Evolutionary conservation across 2,888 invertebrate species (phyloP).

Genomic region (Sphecodes monilicornis): DNA sequence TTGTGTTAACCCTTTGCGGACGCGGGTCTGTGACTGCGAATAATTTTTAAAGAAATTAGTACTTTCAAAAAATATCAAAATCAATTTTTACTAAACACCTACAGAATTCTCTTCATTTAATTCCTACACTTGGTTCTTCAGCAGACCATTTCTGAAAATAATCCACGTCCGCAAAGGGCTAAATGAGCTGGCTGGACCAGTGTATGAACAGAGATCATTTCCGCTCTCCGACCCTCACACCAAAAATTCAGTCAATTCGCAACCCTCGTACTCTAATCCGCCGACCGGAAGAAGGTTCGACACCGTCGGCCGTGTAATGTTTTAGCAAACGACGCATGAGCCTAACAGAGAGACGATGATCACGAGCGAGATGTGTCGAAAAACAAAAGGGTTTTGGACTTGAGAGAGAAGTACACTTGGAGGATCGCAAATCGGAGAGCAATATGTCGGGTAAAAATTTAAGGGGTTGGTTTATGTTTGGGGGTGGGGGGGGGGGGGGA

Average conservation of each 20-base stretch:
- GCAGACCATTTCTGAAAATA: no score
- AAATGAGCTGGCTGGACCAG: no score
- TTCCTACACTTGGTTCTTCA: no score
- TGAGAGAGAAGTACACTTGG: not conserved
- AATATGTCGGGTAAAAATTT: not conserved
- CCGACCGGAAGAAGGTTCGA: slow-evolving; percentile 34
- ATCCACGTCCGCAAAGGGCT: no score
- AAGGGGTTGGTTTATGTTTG: not conserved
- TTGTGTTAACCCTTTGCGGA: no score
- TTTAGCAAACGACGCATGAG: slow-evolving; percentile 60
- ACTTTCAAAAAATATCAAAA: no score
- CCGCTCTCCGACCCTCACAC: not conserved
- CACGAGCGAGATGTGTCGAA: not conserved
- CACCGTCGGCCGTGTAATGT: slow-evolving; percentile 46
- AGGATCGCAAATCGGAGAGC: slow-evolving; percentile 22
- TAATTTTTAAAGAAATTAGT: no score
- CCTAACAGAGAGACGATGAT: slow-evolving; percentile 32
- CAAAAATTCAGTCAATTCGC: not conserved
- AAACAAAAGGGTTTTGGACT: not conserved
- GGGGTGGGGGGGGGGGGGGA: not conserved
- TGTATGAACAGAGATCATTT: no score
- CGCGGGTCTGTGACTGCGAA: no score
- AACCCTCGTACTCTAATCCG: not conserved
- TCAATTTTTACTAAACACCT: no score
- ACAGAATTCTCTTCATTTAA: no score